Percentiles rank a stretch among this genome's conserved stretches.
Conservation (phyloP, 2,888 invertebrate genomes). For the Eupithecia pulchellata region DNA sequence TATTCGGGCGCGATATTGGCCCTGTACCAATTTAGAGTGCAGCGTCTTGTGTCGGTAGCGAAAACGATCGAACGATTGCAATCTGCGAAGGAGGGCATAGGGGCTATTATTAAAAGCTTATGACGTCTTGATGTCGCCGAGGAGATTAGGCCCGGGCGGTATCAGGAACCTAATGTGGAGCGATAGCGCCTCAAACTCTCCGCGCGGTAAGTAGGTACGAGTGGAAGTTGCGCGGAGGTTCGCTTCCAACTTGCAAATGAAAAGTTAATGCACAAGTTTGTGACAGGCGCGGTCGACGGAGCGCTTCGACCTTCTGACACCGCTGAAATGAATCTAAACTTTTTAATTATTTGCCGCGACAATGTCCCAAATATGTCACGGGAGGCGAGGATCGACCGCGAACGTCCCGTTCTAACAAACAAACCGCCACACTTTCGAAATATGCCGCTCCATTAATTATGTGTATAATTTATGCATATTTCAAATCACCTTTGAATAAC, state of each 20-base stretch:
- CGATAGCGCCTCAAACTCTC: constrained; percentile 50
- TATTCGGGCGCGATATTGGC: constrained; percentile 36
- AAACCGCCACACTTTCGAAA: constrained; percentile 42
- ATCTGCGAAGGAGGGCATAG: constrained; percentile 31
- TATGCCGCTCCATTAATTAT: constrained; percentile 35
- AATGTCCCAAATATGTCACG: constrained; percentile 60
- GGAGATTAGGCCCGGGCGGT: constrained; percentile 24
- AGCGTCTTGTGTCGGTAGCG: constrained; percentile 24
- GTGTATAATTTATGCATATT: constrained; percentile 38
- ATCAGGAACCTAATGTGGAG: constrained; percentile 29
- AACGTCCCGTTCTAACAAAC: constrained; percentile 37
- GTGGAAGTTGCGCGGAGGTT: constrained; percentile 67
- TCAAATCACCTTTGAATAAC: constrained; percentile 25
- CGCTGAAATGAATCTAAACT: constrained; percentile 70
- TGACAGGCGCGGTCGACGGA: constrained; percentile 69
- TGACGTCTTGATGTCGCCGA: constrained; percentile 29
- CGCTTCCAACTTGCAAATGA: constrained; percentile 76
- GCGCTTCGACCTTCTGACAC: constrained; percentile 63
- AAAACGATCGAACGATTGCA: constrained; percentile 30
- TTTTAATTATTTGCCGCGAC: constrained; percentile 71
- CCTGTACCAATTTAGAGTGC: constrained; percentile 35
- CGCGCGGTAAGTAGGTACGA: constrained; percentile 60
- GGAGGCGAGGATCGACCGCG: constrained; percentile 40
- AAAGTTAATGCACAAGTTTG: constrained; percentile 78
- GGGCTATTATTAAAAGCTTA: constrained; percentile 32